Evolutionary conservation across 1,140 invertebrate genomes (phyloP).

Genomic region (Diorhabda carinulata): DNA sequence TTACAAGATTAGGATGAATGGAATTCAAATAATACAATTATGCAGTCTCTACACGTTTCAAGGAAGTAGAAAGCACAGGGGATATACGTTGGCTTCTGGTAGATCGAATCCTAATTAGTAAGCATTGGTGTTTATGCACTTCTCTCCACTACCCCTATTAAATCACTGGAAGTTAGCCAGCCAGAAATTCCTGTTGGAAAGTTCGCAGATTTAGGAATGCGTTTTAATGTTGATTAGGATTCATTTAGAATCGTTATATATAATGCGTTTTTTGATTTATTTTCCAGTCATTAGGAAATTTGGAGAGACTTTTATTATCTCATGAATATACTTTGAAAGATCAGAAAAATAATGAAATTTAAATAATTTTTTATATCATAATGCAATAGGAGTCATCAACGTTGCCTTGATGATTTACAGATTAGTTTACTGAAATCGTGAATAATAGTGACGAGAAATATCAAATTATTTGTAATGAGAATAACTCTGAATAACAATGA

Average conservation of each 20-base stretch:
- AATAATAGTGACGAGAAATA: too few species aligned
- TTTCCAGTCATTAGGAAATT: not conserved
- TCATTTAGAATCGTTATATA: not conserved
- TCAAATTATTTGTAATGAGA: too few species aligned
- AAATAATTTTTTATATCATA: too few species aligned
- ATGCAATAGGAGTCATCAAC: too few species aligned
- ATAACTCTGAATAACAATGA: too few species aligned
- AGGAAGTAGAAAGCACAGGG: not conserved
- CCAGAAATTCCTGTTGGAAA: not conserved
- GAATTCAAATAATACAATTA: not conserved
- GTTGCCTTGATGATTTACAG: too few species aligned
- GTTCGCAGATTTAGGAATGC: not conserved
- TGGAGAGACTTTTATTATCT: not conserved
- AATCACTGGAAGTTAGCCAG: not conserved
- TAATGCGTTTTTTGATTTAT: not conserved
- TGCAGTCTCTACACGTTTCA: not conserved
- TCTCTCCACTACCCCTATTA: constrained; percentile 2
- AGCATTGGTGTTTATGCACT: not conserved
- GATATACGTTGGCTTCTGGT: not conserved
- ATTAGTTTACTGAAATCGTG: too few species aligned
- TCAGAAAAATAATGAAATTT: too few species aligned
- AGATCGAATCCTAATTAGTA: not conserved
- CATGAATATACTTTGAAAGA: too few species aligned
- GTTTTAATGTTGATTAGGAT: constrained; percentile 1
- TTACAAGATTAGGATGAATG: too few species aligned